Conservation (phyloP, 2,113 vertebrate species). For the Semnornis frantzii region DNA sequence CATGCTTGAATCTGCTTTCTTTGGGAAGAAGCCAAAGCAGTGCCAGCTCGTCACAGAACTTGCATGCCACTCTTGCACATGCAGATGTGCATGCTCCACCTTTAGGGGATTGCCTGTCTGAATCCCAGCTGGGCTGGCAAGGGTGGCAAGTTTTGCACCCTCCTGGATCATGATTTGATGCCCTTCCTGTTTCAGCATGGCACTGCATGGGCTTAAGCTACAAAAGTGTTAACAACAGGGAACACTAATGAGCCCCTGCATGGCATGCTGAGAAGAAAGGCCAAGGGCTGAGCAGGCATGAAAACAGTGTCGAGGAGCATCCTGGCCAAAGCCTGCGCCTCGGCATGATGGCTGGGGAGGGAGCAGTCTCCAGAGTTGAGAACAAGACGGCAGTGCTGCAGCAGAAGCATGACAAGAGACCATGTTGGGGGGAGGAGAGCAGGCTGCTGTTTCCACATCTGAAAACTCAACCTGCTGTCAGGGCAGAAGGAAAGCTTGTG, state of each 20-base stretch:
- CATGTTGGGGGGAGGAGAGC: conserved; percentile 52
- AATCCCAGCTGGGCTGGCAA: neutral
- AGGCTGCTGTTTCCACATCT: conserved; percentile 65
- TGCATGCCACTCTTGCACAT: neutral
- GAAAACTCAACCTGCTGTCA: conserved; percentile 64
- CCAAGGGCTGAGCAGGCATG: conserved; percentile 26
- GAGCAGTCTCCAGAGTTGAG: neutral
- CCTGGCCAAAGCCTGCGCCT: neutral
- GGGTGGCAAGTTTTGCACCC: neutral
- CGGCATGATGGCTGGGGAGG: neutral
- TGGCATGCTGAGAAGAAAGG: conserved; percentile 61
- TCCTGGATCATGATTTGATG: neutral
- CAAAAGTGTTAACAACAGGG: conserved; percentile 47
- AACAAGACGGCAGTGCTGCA: neutral
- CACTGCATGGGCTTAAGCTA: neutral
- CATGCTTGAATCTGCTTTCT: neutral
- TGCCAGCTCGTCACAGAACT: rapidly evolving
- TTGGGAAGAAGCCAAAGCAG: neutral
- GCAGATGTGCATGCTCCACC: rapidly evolving
- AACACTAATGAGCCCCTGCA: conserved; percentile 51
- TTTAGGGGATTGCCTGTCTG: conserved; percentile 33
- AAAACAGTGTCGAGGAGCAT: conserved; percentile 21
- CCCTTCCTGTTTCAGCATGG: conserved; percentile 41
- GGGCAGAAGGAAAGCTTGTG: conserved; percentile 63
- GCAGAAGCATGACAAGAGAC: neutral